These are phyloP conservation scores for Oreohelix idahoensis DNA, from an alignment of 1,140 invertebrate species.

Conservation along the genomic window DNA sequence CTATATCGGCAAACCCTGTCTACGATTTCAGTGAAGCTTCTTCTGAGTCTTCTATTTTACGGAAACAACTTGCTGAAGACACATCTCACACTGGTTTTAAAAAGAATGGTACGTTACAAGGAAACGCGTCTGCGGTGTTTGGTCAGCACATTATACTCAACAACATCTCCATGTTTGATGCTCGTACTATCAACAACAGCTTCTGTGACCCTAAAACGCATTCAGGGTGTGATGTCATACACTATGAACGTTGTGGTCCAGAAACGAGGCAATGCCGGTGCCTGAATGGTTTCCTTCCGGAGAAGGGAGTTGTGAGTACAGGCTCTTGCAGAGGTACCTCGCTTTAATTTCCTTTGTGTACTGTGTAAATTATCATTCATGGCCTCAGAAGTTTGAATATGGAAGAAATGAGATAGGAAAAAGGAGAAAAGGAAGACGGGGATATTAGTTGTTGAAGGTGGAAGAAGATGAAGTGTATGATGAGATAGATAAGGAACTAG, in stretches of 20 bases:
- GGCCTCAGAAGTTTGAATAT: too few species aligned
- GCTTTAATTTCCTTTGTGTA: too few species aligned
- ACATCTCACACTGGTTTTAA: not conserved
- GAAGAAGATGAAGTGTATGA: too few species aligned
- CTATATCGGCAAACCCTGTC: not conserved
- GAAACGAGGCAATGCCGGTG: constrained; percentile 2
- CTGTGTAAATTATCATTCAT: too few species aligned
- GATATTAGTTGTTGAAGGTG: too few species aligned
- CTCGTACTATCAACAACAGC: not conserved
- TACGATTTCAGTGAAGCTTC: not conserved
- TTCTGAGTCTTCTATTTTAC: not conserved
- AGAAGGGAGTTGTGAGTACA: not conserved
- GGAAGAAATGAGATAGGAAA: too few species aligned
- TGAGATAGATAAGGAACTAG: too few species aligned
- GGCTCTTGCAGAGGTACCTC: constrained; percentile 11
- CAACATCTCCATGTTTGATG: not conserved
- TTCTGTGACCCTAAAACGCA: constrained; percentile 4
- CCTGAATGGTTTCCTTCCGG: constrained; percentile 1
- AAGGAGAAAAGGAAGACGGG: too few species aligned
- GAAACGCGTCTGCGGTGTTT: not conserved
- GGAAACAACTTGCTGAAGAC: not conserved
- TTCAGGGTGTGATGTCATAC: constrained; percentile 20
- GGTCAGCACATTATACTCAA: not conserved
- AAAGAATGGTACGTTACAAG: not conserved
- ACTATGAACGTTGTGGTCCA: constrained; percentile 20